Evolutionary conservation across 2,113 vertebrate genomes (phyloP), one percentile per base, ranked within the genome.

Genomic region (Pollachius pollachius): DNA sequence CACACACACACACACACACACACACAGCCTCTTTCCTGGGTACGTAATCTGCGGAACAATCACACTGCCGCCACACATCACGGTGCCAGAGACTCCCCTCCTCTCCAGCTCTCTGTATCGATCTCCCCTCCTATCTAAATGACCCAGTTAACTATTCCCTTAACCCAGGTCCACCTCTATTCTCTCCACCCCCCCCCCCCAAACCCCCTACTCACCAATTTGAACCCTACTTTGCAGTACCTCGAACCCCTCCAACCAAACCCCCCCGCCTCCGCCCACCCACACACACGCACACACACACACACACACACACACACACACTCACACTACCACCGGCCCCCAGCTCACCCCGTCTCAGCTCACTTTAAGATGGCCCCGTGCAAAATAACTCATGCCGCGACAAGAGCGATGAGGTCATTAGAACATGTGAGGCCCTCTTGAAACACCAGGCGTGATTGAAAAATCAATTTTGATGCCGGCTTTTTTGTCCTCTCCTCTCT

Each of bases 51-150:
- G 89, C 87, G 85, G 88, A 87, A 88, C 87, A 91, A 91, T 90
- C 90, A 90, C 91, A 92, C 70, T 68, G 85, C 68, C 90, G 92
- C 90, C 90, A 90, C 92, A 91, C 77, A 89, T 91, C 87, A 89
- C 76, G 58, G 86, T 90, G 93, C 93, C 93, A 91, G 88, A 93
- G 90, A 90, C 89, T 87, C 90, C 90, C 91, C 88, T 81, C 85
- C 79, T 85, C 90, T 93, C 89, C 81, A 85, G 91, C 91, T 91
- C 81, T 92, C 90, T 79, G 87, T 93, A 94, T 94, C 84, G 91
- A 94, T 94, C 92, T 92, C 89, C 92, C 86, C 91, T 94, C 94
- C 92, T 91, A 89, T 93, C 92, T 92, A 93, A 94, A 92, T 89
- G 93, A 93, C 91, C 69, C 0, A 89, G 93, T 92, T 90, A 92